These are phyloP conservation scores for Siphamia tubifer DNA, from an alignment of 2,113 vertebrate species.

Conservation along the genomic window DNA sequence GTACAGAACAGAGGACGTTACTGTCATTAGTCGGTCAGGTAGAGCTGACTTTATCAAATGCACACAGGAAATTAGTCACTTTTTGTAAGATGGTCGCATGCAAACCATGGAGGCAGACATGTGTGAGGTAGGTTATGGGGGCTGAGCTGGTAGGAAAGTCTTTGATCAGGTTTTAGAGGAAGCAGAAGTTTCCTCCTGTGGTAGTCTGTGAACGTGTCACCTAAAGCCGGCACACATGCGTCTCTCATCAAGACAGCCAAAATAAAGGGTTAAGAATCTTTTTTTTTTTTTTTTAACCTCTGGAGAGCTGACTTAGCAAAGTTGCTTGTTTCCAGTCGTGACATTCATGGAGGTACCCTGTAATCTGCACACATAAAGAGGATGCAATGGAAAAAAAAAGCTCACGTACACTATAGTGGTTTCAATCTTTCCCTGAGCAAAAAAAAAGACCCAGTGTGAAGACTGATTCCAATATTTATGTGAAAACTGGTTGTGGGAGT, in stretches of 20 bases:
- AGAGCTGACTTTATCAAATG: background rate
- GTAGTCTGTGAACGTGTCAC: no score
- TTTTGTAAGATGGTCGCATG: conserved; percentile 14
- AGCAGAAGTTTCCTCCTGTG: conserved; percentile 76
- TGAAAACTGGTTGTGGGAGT: no score
- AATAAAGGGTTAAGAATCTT: no score
- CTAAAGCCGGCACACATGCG: background rate
- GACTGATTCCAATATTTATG: no score
- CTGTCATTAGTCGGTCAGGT: background rate
- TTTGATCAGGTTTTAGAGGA: conserved; percentile 76
- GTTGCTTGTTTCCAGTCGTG: no score
- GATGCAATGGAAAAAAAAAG: background rate
- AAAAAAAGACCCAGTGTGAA: background rate
- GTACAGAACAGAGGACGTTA: background rate
- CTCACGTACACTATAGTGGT: background rate
- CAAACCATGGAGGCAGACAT: conserved; percentile 41
- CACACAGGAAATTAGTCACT: conserved; percentile 7
- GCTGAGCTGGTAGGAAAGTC: conserved; percentile 28
- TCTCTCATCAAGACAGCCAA: background rate
- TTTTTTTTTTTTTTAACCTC: no score
- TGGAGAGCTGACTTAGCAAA: no score
- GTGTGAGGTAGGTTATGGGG: conserved; percentile 36
- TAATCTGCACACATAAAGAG: background rate
- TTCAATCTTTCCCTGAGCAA: background rate
- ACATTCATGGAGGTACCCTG: background rate